phyloP scores from a whole-genome alignment of 2,797 vertebrate species.

The Sebastes glaucus region DNA sequence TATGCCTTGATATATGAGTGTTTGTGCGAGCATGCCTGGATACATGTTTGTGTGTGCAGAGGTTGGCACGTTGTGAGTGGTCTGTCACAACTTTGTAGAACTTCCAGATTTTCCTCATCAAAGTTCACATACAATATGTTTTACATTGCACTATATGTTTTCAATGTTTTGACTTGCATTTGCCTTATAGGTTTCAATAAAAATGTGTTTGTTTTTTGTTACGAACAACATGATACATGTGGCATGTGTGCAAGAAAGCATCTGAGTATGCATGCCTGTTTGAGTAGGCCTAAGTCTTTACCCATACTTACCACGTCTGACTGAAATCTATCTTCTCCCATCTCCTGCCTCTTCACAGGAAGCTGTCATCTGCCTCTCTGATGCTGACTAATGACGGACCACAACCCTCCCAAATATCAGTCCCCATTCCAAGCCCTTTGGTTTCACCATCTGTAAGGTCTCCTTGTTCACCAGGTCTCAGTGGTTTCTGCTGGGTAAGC shows the following conservation, averaged over 20 bases:
- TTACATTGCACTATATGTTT: not conserved
- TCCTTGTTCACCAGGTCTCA: slow-evolving; percentile 1
- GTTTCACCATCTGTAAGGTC: slow-evolving; percentile 47
- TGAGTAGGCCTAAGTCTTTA: slow-evolving; percentile 26
- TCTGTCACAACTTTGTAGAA: not conserved
- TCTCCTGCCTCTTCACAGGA: slow-evolving; percentile 74
- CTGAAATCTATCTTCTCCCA: slow-evolving; percentile 80
- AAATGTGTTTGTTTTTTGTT: not conserved
- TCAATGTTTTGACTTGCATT: not conserved
- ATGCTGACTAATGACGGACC: slow-evolving; percentile 77
- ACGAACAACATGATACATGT: not conserved
- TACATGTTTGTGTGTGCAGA: not conserved
- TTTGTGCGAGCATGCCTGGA: not conserved
- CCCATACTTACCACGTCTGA: slow-evolving; percentile 75
- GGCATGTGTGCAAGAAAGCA: slow-evolving; percentile 17
- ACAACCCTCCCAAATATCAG: slow-evolving; percentile 40
- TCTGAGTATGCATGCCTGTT: not conserved
- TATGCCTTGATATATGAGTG: slow-evolving; percentile 18
- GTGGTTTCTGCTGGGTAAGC: slow-evolving; percentile 31
- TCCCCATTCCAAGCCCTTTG: slow-evolving; percentile 15
- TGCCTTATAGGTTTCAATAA: not conserved
- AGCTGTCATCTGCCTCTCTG: slow-evolving; percentile 81
- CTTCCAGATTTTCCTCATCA: slow-evolving; percentile 10
- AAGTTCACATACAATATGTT: not conserved
- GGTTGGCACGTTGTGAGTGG: not conserved